Evolutionary conservation across 2,797 vertebrate species (phyloP).

Genomic region (Knipowitschia caucasica): DNA sequence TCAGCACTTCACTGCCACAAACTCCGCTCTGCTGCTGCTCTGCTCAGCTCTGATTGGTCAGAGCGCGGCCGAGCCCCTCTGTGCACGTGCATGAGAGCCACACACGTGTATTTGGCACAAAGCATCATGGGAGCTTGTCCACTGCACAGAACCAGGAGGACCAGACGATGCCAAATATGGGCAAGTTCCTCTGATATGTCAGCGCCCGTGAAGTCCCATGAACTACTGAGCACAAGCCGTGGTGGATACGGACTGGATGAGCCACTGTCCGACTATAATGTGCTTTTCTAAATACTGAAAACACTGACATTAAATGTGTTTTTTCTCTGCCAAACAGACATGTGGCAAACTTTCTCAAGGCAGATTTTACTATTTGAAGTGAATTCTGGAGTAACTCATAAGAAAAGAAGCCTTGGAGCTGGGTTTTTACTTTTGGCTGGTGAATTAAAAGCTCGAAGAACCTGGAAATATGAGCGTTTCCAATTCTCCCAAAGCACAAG

Average conservation of each 20-base stretch:
- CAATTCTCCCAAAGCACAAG: slow-evolving; percentile 34
- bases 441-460: slow-evolving; percentile 22
- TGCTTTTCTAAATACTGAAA: slow-evolving; percentile 8
- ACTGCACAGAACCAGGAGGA: too few relatives aligned
- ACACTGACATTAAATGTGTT: neutral
- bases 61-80: too few relatives aligned
- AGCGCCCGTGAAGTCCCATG: too few relatives aligned
- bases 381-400: slow-evolving; percentile 26
- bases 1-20: too few relatives aligned
- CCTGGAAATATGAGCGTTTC: slow-evolving; percentile 26
- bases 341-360: slow-evolving; percentile 5
- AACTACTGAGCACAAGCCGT: too few relatives aligned
- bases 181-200: too few relatives aligned
- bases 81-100: too few relatives aligned
- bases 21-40: too few relatives aligned
- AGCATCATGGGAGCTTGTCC: too few relatives aligned
- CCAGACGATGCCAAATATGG: too few relatives aligned
- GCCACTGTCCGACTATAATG: slow-evolving; percentile 13
- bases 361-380: slow-evolving; percentile 15
- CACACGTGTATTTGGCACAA: too few relatives aligned
- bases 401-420: slow-evolving; percentile 17
- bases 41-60: too few relatives aligned
- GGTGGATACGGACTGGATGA: slow-evolving; percentile 1
- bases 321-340: neutral
- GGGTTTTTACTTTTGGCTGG: slow-evolving; percentile 13